These are phyloP conservation scores for Caenorhabditis auriculariae DNA, from an alignment of 2,888 invertebrate genomes.

Conservation along the genomic window DNA sequence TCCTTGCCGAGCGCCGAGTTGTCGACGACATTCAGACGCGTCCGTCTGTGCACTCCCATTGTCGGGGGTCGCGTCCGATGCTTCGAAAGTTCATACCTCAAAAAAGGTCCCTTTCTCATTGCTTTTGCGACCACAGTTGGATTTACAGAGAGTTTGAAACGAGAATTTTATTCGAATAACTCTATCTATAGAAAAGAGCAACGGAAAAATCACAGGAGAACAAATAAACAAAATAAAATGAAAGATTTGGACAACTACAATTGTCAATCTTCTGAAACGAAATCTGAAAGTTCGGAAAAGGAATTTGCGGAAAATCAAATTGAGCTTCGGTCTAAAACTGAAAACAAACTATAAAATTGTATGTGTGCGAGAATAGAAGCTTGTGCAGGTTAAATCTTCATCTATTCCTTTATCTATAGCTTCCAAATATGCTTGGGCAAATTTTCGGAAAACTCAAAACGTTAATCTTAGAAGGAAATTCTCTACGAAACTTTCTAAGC, in stretches of 20 bases:
- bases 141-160: no score
- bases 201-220: background rate
- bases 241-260: no score
- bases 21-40: constrained; percentile 75
- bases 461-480: background rate
- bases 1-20: constrained; percentile 92
- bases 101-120: constrained; percentile 13
- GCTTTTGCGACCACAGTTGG: no score
- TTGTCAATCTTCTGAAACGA: no score
- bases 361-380: no score
- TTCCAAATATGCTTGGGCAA: no score
- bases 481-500: constrained; percentile 1
- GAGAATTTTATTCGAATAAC: background rate
- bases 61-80: constrained; percentile 58
- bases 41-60: constrained; percentile 57
- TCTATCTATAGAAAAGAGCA: background rate
- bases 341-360: no score
- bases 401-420: no score
- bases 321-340: no score
- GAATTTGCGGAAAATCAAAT: no score
- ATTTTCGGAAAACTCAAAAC: background rate
- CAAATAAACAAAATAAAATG: background rate
- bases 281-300: no score
- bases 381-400: no score
- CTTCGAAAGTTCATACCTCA: constrained; percentile 56